These are phyloP conservation scores for Erebia epiphron DNA, from an alignment of 2,888 invertebrate genomes.

Conservation along the genomic window DNA sequence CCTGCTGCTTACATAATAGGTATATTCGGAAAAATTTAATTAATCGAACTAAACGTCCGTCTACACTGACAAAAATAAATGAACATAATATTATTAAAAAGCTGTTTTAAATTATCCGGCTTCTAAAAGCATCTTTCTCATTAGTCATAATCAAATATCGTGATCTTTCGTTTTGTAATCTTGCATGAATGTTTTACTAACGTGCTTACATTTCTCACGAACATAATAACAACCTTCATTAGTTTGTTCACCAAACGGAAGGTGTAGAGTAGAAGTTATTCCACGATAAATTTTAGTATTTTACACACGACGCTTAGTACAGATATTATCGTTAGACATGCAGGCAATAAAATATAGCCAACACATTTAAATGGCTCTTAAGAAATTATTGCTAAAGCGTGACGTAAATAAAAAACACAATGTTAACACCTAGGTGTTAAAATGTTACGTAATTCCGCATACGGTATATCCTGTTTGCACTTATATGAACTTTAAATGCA, in stretches of 20 bases:
- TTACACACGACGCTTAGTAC: conserved; percentile 30
- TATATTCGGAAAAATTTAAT: too few species aligned
- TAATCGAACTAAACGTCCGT: too few species aligned
- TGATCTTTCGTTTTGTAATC: background rate
- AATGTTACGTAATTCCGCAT: conserved; percentile 26
- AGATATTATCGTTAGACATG: conserved; percentile 33
- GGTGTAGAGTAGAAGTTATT: conserved; percentile 22
- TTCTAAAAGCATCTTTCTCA: too few species aligned
- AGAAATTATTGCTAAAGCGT: conserved; percentile 42
- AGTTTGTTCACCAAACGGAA: conserved; percentile 14
- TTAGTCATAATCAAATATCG: background rate
- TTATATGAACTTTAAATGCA: conserved; percentile 20
- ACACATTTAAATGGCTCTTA: conserved; percentile 38
- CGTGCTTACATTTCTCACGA: background rate
- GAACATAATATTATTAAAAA: too few species aligned
- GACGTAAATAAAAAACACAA: conserved; percentile 40
- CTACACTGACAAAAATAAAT: too few species aligned
- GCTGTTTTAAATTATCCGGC: too few species aligned
- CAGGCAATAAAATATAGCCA: conserved; percentile 35
- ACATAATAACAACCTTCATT: background rate
- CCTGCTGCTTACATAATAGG: background rate
- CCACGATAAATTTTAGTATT: conserved; percentile 29
- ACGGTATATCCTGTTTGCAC: conserved; percentile 17
- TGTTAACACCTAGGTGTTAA: conserved; percentile 30
- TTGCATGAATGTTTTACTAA: conserved; percentile 1